Evolutionary conservation across 2,113 vertebrate genomes (phyloP).

Genomic region (Dendrocopos noguchii): DNA sequence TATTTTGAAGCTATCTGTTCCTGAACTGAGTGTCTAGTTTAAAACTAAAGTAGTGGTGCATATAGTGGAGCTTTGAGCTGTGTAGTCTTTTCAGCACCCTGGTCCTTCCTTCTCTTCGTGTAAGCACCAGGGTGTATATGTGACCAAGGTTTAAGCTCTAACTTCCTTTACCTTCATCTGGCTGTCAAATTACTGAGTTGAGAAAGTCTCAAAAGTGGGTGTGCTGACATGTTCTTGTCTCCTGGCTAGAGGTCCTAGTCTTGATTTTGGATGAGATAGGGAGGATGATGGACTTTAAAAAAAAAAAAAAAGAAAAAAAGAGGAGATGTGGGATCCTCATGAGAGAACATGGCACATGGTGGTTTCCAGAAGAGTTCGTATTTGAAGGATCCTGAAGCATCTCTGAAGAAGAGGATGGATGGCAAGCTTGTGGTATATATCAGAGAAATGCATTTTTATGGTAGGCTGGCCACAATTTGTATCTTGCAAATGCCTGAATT

Average conservation of each 20-base stretch:
- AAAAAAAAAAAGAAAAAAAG: neutral
- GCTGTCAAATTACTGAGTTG: neutral
- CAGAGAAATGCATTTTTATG: neutral
- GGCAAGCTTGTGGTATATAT: neutral
- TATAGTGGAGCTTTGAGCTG: neutral
- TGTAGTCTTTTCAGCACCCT: neutral
- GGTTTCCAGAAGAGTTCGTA: neutral
- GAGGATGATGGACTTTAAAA: neutral
- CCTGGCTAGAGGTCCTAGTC: neutral
- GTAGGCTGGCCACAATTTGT: neutral
- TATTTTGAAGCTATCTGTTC: neutral
- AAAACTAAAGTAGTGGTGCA: neutral
- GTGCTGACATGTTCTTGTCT: neutral
- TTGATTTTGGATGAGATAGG: neutral
- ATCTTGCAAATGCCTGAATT: conserved; percentile 17
- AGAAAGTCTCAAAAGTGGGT: neutral
- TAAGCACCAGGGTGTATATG: neutral
- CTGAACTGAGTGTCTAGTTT: neutral
- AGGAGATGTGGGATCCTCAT: neutral
- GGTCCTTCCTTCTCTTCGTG: neutral
- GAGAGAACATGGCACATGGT: neutral
- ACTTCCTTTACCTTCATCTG: neutral
- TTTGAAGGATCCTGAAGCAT: neutral
- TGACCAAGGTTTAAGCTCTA: neutral
- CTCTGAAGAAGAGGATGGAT: neutral